phyloP scores from a whole-genome alignment of 2,797 vertebrate genomes.

The Crypturellus tataupa region DNA sequence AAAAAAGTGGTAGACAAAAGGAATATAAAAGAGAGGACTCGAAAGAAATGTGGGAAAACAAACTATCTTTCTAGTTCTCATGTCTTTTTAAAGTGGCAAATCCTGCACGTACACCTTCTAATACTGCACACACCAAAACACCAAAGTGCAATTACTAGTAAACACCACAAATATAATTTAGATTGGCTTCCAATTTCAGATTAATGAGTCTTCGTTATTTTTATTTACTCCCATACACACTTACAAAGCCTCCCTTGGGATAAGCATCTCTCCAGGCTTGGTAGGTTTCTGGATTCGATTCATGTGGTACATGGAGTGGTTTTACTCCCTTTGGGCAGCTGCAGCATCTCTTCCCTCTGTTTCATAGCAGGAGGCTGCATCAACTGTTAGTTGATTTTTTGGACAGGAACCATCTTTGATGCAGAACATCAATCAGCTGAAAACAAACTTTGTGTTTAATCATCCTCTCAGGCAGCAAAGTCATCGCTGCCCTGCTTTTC shows the following conservation, averaged over 20 bases:
- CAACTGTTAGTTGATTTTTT: background rate
- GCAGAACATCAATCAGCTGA: background rate
- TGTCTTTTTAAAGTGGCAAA: background rate
- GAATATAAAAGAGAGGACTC: background rate
- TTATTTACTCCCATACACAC: background rate
- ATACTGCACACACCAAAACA: background rate
- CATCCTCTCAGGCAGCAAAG: background rate
- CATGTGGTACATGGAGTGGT: background rate
- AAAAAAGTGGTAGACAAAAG: background rate
- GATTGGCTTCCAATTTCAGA: background rate
- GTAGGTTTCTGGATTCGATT: background rate
- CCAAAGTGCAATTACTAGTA: background rate
- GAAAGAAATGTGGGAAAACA: background rate
- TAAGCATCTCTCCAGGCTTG: background rate
- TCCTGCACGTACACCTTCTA: background rate
- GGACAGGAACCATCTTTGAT: background rate
- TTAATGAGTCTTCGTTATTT: background rate
- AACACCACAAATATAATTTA: background rate
- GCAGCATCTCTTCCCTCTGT: background rate
- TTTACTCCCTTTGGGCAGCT: background rate
- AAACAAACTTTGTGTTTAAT: background rate
- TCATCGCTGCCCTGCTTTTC: background rate
- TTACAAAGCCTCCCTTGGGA: background rate
- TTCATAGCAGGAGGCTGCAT: background rate
- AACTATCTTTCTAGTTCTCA: background rate